Evolutionary conservation across 2,797 vertebrate species (phyloP).

Genomic region (Molossus molossus): DNA sequence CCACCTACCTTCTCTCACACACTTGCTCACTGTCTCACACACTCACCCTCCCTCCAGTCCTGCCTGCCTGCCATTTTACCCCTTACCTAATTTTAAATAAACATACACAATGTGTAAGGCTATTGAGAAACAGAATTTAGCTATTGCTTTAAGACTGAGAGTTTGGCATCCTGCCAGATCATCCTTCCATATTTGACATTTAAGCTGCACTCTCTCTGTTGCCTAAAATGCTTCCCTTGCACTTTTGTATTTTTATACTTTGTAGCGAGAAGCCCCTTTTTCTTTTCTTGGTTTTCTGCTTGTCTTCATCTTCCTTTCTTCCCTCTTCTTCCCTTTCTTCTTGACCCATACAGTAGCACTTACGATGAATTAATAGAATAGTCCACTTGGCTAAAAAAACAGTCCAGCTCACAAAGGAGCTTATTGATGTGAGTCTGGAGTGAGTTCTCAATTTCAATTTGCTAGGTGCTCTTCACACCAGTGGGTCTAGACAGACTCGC

Average conservation of each 20-base stretch:
- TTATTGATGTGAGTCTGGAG: neutral
- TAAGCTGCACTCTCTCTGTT: neutral
- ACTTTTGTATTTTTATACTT: constrained; percentile 8
- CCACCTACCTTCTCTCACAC: too few species aligned
- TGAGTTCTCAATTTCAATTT: neutral
- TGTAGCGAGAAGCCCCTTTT: neutral
- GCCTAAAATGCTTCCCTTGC: neutral
- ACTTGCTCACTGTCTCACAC: too few species aligned
- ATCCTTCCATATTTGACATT: neutral
- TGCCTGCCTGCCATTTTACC: too few species aligned
- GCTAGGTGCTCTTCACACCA: neutral
- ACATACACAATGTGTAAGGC: neutral
- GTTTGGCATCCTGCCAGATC: neutral
- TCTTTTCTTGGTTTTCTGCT: neutral
- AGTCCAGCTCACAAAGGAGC: neutral
- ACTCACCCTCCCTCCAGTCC: too few species aligned
- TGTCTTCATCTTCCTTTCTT: neutral
- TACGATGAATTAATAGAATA: neutral
- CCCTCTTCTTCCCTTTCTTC: neutral
- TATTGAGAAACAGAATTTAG: constrained; percentile 27
- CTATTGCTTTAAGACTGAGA: neutral
- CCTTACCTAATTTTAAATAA: constrained; percentile 46
- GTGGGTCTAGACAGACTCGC: neutral
- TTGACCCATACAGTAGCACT: neutral
- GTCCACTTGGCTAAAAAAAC: neutral